Evolutionary conservation across 2,888 invertebrate genomes (phyloP), one percentile per base, ranked within the genome.

Genomic region (Sceliomorpha sp.): DNA sequence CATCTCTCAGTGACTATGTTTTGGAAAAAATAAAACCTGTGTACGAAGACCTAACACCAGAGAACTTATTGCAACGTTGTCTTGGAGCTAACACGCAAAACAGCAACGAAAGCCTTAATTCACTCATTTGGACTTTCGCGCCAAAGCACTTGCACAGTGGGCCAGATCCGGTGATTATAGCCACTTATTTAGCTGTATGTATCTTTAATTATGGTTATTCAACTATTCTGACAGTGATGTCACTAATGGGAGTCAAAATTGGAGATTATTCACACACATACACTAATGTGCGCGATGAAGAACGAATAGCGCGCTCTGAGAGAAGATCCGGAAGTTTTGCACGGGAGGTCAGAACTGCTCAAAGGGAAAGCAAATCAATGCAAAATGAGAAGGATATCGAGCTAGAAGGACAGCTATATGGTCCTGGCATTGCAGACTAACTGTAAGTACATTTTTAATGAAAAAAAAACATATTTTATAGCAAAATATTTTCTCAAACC

Each of bases 281-380:
- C 8, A 1, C 29, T 7, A 29, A 29, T 29, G 29, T 29, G 7
- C 9, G 29, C 29, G 7, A 29, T 9, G 7, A 29, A 29, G 29
- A 29, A 29, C 29, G 7, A 29, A 29, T 29, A 4, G 29, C 29
- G 7, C 29, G 7, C 29, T 29, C 8, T 29, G 29, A 29, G 8
- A 29, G 29, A 9, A 29, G 29, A 9, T 29, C 29, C 29, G 7
- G 7, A 29, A 29, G n/a, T 29, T 29, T 29, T 29, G 29, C 29
- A 29, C 29, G 9, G 29, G 29, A 29, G 7, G 29, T 9, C 29
- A 29, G 29, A 29, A 29, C n/a, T n/a, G n/a, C n/a, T n/a, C n/a
- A n/a, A n/a, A n/a, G n/a, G n/a, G n/a, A n/a, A n/a, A n/a, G n/a
- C n/a, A n/a, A n/a, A n/a, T n/a, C n/a, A n/a, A n/a, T n/a, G n/a